Evolutionary conservation across 1,140 invertebrate genomes (phyloP).

Genomic region (Drosophila sproati): DNA sequence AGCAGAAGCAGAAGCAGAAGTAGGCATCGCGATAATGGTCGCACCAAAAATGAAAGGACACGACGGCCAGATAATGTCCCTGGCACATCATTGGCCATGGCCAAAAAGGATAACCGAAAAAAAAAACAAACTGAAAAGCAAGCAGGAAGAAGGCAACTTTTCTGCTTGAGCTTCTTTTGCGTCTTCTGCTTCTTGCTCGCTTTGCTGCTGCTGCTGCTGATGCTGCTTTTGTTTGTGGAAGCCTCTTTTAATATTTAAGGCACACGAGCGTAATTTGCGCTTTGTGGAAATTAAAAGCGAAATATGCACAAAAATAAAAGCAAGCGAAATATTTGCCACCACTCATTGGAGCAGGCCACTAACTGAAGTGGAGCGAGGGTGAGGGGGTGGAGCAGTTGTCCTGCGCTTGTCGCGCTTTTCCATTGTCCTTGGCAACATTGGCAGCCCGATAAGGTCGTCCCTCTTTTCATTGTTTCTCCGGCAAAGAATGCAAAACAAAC

Average conservation of each 20-base stretch:
- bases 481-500: conserved; percentile 54
- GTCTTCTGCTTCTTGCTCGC: conserved; percentile 3
- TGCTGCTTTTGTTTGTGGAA: conserved; percentile 11
- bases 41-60: conserved; percentile 51
- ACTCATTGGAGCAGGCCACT: conserved; percentile 17
- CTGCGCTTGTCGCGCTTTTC: conserved; percentile 38
- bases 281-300: conserved; percentile 61
- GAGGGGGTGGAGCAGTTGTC: conserved; percentile 33
- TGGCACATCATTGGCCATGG: conserved; percentile 49
- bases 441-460: conserved; percentile 42
- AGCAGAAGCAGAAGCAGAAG: background rate
- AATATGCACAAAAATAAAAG: conserved; percentile 58
- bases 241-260: conserved; percentile 54
- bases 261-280: conserved; percentile 69
- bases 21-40: conserved; percentile 54
- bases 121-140: conserved; percentile 47
- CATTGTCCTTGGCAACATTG: conserved; percentile 57
- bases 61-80: conserved; percentile 50
- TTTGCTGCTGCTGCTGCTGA: background rate
- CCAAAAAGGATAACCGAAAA: conserved; percentile 45
- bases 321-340: conserved; percentile 36
- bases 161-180: background rate
- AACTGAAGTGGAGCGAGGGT: too few species aligned
- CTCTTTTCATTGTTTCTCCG: conserved; percentile 30
- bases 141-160: conserved; percentile 34